Base-by-base conservation (phyloP, 2,888 invertebrate genomes). In the Cataglyphis albicans region DNA sequence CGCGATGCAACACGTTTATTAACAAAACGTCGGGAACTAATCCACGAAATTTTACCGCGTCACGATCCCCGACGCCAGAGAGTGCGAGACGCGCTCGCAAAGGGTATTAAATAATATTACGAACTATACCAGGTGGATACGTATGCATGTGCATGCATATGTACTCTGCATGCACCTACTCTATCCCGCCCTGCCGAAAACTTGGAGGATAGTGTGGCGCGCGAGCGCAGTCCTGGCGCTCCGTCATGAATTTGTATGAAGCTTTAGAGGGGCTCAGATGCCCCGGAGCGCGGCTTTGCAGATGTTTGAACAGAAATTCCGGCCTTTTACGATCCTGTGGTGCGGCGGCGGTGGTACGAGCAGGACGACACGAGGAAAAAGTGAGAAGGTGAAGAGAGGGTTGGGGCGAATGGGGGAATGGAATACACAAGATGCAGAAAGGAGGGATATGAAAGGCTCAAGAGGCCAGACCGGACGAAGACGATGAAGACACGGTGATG, bases 171-270 rank as follows among this genome's bases (percentile, higher is more conserved):
- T 21, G n/a, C n/a, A 21, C 44, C 41, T 38, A 59, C 35, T 52
- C n/a, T 52, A 52, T 52, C 52, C 67, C 59, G 65, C 6, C 80
- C 65, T 61, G 64, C 64, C 84, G 84, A 87, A 89, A 89, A 89
- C 89, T 89, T 89, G 73, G 80, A 65, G 82, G 68, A 82, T 74
- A 74, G 83, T 35, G 44, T 57, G 38, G 68, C 59, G 68, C 44
- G 82, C 59, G 70, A 61, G 82, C 80, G 73, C 63, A 85, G 88
- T 85, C 84, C 82, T 84, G 86, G 81, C 83, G 85, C 81, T 82
- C 82, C 82, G 87, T 88, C 86, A 90, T 90, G 89, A 90, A 90
- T 90, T 90, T 90, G 89, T 88, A 90, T 85, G 90, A 90, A 89
- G 90, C 88, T 90, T 87, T 84, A 87, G 83, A 83, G 85, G 82